A percentile compares a stretch with the other conserved stretches of the same genome.
Conservation (phyloP, 2,113 vertebrate genomes). For the Capricornis sumatraensis region DNA sequence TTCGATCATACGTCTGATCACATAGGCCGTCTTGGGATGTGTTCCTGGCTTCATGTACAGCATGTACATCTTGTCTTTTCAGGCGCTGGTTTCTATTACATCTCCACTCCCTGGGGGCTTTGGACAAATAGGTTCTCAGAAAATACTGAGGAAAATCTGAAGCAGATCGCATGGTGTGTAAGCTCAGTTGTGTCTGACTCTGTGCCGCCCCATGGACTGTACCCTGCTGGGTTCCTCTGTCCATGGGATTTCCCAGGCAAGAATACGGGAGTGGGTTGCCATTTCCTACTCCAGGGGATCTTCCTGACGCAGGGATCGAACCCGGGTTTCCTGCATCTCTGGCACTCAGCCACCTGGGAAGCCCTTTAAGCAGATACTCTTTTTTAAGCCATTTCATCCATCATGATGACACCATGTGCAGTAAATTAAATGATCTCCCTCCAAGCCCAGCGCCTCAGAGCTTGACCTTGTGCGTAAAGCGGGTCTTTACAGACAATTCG, state of each 20-base stretch:
- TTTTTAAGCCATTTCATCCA: accelerated
- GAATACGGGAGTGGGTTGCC: neutral
- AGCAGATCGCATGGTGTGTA: neutral
- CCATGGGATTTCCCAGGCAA: neutral
- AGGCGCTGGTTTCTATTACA: accelerated
- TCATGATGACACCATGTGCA: accelerated
- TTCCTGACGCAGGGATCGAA: neutral
- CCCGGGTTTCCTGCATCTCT: neutral
- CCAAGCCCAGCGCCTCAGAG: neutral
- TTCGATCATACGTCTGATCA: accelerated
- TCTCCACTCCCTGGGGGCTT: neutral
- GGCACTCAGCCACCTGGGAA: neutral
- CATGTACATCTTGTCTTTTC: accelerated
- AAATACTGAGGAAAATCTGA: neutral
- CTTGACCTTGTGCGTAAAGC: neutral
- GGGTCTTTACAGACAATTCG: neutral
- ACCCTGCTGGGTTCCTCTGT: neutral
- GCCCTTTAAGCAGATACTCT: accelerated
- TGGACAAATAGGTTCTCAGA: neutral
- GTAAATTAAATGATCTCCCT: accelerated
- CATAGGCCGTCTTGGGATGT: accelerated
- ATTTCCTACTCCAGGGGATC: neutral
- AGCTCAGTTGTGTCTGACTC: neutral
- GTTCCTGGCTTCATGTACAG: accelerated
- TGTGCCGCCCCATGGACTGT: neutral